These are phyloP conservation scores for Melanaphis sacchari DNA, from an alignment of 1,140 invertebrate genomes.

Conservation along the genomic window DNA sequence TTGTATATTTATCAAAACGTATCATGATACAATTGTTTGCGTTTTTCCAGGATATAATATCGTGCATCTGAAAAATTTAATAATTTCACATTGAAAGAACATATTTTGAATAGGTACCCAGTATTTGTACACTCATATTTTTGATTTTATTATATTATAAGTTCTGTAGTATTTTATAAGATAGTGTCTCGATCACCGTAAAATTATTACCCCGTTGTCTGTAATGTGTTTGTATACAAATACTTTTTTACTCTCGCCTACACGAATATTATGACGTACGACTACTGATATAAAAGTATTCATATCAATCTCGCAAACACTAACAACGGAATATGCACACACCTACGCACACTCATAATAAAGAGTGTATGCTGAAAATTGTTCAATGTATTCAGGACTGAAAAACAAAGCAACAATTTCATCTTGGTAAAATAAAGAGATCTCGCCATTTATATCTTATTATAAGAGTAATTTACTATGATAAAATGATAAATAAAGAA, in stretches of 20 bases:
- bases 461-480: too few relatives aligned
- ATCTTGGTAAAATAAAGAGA: too few relatives aligned
- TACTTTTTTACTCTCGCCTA: not conserved
- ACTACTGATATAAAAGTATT: too few relatives aligned
- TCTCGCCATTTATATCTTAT: too few relatives aligned
- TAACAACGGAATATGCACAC: too few relatives aligned
- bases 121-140: not conserved
- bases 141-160: not conserved
- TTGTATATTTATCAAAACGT: not conserved
- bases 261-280: too few relatives aligned
- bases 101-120: not conserved
- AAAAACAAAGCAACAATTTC: too few relatives aligned
- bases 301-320: too few relatives aligned
- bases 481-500: too few relatives aligned
- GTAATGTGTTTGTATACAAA: not conserved
- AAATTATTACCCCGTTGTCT: not conserved
- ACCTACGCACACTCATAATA: not conserved
- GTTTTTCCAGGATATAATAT: not conserved
- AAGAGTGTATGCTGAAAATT: not conserved
- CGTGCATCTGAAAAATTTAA: not conserved
- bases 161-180: not conserved
- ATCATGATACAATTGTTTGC: not conserved
- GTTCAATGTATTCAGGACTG: too few relatives aligned
- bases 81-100: not conserved
- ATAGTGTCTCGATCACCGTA: not conserved